Percentiles rank a stretch among this genome's conserved stretches.
These are phyloP conservation scores for Erebia epiphron DNA, from an alignment of 2,888 invertebrate genomes.

Conservation along the genomic window DNA sequence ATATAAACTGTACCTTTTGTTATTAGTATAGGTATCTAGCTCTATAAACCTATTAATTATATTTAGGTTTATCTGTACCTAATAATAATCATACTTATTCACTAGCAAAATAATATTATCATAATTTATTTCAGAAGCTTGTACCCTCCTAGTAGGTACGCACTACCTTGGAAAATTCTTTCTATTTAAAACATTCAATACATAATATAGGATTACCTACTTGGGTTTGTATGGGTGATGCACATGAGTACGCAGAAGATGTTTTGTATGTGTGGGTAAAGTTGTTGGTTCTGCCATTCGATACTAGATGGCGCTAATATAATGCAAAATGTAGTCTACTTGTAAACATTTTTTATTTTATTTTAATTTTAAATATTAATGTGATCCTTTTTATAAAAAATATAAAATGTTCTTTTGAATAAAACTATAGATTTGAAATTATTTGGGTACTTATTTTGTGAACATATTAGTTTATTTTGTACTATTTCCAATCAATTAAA, in stretches of 20 bases:
- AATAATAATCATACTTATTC: too few species aligned
- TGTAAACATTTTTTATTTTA: background rate
- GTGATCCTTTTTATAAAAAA: background rate
- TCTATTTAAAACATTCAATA: background rate
- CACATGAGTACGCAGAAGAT: background rate
- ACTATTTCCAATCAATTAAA: background rate
- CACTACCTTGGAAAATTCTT: background rate
- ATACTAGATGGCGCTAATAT: constrained; percentile 66
- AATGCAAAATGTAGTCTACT: background rate
- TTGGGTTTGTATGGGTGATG: background rate
- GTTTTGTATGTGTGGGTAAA: constrained; percentile 42
- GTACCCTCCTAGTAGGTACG: background rate
- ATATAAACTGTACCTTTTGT: too few species aligned
- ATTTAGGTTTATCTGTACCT: too few species aligned
- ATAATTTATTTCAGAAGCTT: background rate
- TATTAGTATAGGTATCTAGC: too few species aligned
- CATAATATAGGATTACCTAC: background rate
- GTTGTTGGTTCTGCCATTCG: constrained; percentile 64
- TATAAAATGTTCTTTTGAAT: background rate
- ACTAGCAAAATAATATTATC: too few species aligned
- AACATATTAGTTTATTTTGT: background rate
- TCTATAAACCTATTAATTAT: too few species aligned
- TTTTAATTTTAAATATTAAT: background rate
- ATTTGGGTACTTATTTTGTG: background rate
- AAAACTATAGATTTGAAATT: background rate